phyloP scores from a whole-genome alignment of 2,113 vertebrate species.

The Carettochelys insculpta region DNA sequence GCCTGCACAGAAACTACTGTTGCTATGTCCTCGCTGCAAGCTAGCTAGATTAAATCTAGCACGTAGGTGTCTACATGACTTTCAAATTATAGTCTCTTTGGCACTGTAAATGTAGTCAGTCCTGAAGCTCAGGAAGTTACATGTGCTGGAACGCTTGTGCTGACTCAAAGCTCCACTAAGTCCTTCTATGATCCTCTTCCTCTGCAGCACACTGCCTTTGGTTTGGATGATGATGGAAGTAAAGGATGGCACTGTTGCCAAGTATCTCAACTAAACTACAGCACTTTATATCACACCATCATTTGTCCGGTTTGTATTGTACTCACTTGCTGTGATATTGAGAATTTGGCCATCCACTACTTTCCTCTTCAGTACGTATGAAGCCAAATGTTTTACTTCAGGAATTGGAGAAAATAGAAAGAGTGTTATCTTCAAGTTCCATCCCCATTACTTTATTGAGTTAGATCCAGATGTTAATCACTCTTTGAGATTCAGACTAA shows the following conservation, averaged over 20 bases:
- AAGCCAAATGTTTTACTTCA: neutral
- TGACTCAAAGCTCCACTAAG: neutral
- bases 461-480: neutral
- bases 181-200: neutral
- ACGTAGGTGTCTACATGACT: neutral
- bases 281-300: neutral
- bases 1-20: neutral
- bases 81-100: neutral
- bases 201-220: neutral
- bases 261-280: neutral
- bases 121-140: neutral
- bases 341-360: accelerated
- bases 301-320: accelerated
- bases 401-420: accelerated
- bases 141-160: neutral
- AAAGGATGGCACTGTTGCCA: accelerated
- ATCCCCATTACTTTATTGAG: neutral
- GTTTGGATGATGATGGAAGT: neutral
- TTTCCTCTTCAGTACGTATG: neutral
- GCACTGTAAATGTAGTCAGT: neutral
- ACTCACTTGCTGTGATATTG: neutral
- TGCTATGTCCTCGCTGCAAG: neutral
- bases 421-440: neutral
- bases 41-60: neutral
- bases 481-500: neutral